These are phyloP conservation scores for Pseudomugil gertrudae DNA, from an alignment of 2,797 vertebrate genomes.

Conservation along the genomic window DNA sequence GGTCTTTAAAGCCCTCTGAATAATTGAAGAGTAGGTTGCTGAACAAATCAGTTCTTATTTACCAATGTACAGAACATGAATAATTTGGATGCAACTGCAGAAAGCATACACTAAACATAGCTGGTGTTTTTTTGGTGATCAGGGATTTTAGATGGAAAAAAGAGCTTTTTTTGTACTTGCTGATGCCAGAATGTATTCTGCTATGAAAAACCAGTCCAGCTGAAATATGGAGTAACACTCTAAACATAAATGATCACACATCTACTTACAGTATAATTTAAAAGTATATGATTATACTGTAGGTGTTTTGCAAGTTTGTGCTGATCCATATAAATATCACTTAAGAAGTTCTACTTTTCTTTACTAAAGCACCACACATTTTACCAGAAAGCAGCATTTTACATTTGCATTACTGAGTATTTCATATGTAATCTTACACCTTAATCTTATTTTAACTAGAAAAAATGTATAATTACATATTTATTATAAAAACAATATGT, in stretches of 20 bases:
- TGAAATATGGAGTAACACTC: not conserved
- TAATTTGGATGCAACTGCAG: conserved; percentile 8
- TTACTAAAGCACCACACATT: not conserved
- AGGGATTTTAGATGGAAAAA: not conserved
- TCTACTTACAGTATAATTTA: not conserved
- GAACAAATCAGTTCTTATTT: conserved; percentile 12
- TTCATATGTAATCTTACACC: not conserved
- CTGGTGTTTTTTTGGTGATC: not conserved
- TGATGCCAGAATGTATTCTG: not conserved
- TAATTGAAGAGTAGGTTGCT: conserved; percentile 43
- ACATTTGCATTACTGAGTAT: not conserved
- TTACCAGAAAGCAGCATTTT: not conserved
- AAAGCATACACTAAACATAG: not conserved
- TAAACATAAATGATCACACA: not conserved
- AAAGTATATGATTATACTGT: not conserved
- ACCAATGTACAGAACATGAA: conserved; percentile 18
- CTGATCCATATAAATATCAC: not conserved
- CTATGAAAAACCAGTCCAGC: not conserved
- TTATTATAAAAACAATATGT: not conserved
- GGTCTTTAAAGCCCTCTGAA: conserved; percentile 45
- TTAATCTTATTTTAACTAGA: no score
- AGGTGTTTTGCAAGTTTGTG: not conserved
- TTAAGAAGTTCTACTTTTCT: not conserved
- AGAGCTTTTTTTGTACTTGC: not conserved
- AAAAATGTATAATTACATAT: not conserved